phyloP scores from a whole-genome alignment of 1,140 invertebrate genomes.

The Papilio aristodemus region DNA sequence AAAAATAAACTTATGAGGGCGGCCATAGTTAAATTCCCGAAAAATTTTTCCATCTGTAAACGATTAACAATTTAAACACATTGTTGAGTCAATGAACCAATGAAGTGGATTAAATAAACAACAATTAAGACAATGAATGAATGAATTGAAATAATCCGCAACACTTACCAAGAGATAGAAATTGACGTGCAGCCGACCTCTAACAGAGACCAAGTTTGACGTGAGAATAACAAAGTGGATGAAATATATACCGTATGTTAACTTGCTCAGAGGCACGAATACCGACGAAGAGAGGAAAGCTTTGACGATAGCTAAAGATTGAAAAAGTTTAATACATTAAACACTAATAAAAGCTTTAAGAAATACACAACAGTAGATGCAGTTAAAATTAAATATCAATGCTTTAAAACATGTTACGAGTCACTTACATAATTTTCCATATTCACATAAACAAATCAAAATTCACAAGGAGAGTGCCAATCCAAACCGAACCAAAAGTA shows the following conservation, averaged over 20 bases:
- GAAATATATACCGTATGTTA: not conserved
- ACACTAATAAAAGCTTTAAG: too few species aligned
- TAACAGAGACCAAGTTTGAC: not conserved
- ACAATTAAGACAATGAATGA: too few species aligned
- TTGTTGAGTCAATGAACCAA: too few species aligned
- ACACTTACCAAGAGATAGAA: not conserved
- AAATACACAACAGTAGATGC: too few species aligned
- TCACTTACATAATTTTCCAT: not conserved
- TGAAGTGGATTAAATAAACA: too few species aligned
- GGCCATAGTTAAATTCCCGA: not conserved
- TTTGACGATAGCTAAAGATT: not conserved
- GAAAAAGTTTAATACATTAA: too few species aligned
- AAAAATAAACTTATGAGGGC: not conserved
- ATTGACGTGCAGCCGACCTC: not conserved
- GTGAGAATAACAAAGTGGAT: not conserved
- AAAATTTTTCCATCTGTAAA: slow-evolving; percentile 10
- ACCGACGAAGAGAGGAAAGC: not conserved
- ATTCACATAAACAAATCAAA: not conserved
- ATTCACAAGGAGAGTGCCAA: not conserved
- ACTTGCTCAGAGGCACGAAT: not conserved
- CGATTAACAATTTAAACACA: not conserved
- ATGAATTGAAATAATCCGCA: not conserved
- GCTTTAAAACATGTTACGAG: too few species aligned
- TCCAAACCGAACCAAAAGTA: not conserved
- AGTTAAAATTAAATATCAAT: too few species aligned